Conservation (phyloP, 2,888 invertebrate species). For the Macrophya alboannulata region DNA sequence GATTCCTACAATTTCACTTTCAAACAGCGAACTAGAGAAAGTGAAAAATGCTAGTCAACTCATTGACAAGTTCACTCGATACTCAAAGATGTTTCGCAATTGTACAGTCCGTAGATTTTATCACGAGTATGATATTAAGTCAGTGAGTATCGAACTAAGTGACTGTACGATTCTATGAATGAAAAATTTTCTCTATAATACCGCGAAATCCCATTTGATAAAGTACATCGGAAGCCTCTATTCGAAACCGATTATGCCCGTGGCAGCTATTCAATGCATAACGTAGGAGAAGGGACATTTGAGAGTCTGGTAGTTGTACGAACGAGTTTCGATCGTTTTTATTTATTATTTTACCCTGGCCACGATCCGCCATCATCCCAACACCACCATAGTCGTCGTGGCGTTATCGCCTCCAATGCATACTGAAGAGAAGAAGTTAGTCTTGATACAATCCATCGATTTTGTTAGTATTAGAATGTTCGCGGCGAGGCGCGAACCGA, state of each 20-base stretch:
- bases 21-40: not conserved
- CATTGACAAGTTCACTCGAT: not conserved
- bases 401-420: conserved; percentile 49
- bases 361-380: conserved; percentile 37
- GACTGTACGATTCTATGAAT: not conserved
- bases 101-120: not conserved
- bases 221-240: conserved; percentile 8
- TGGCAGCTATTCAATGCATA: conserved; percentile 40
- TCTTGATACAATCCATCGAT: conserved; percentile 50
- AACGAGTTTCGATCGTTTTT: conserved; percentile 32
- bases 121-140: too few species aligned
- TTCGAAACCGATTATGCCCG: conserved; percentile 27
- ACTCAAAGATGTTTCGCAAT: not conserved
- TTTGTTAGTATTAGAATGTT: conserved; percentile 49
- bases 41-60: not conserved
- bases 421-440: conserved; percentile 52
- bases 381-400: conserved; percentile 11
- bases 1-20: not conserved
- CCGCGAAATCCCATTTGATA: conserved; percentile 22
- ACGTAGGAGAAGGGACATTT: conserved; percentile 22
- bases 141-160: not conserved
- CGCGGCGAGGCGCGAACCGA: conserved; percentile 50
- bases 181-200: not conserved
- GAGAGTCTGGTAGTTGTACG: conserved; percentile 14
- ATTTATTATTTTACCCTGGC: conserved; percentile 51